Evolutionary conservation across 2,888 invertebrate genomes (phyloP).

Genomic region (Pasiphila rectangulata): DNA sequence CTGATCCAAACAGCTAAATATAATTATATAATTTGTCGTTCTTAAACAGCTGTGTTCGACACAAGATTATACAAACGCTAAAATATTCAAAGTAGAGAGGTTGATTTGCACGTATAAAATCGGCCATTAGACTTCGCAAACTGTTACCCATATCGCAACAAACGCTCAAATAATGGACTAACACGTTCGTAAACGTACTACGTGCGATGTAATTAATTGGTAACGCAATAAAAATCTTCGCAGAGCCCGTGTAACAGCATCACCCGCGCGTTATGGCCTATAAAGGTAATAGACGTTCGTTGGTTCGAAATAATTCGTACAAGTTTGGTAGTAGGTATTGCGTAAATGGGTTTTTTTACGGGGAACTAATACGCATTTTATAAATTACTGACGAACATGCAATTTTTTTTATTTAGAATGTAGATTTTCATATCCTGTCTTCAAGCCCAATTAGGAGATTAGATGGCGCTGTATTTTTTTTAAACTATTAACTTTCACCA

Average conservation of each 20-base stretch:
- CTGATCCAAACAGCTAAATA: no score
- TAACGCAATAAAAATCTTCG: conserved; percentile 21
- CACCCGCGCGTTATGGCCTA: conserved; percentile 21
- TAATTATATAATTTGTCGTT: no score
- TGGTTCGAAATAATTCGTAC: conserved; percentile 5
- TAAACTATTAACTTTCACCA: no score
- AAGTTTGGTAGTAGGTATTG: no score
- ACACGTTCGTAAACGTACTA: conserved; percentile 15
- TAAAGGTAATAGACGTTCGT: conserved; percentile 19
- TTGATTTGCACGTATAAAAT: conserved; percentile 6
- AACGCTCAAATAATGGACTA: conserved; percentile 6
- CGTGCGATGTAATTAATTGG: conserved; percentile 23
- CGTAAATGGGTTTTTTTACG: no score
- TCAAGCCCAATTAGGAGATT: no score
- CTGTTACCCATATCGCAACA: conserved; percentile 1
- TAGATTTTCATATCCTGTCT: no score
- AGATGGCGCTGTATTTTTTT: no score
- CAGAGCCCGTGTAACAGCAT: conserved; percentile 18
- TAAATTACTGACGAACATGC: no score
- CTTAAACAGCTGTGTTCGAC: not conserved
- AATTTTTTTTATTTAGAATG: no score
- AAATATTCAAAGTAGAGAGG: not conserved
- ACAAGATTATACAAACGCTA: no score
- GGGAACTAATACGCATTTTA: no score
- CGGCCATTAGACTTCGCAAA: not conserved